These are phyloP conservation scores for Agonopterix subpropinquella DNA, from an alignment of 2,888 invertebrate species.

Conservation along the genomic window DNA sequence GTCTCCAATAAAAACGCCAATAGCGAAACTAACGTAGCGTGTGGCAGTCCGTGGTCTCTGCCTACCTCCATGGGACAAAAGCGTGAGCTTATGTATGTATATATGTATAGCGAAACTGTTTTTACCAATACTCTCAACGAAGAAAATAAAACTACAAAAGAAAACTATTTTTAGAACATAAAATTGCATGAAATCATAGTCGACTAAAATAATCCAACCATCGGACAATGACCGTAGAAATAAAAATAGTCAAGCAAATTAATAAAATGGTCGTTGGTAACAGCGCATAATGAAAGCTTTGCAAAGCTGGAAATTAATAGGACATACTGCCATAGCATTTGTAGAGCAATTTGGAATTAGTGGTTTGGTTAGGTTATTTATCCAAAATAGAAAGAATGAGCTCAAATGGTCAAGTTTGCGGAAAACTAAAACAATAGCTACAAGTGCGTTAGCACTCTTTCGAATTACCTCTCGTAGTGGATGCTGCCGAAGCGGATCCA, in stretches of 20 bases:
- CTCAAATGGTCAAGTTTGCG: background rate
- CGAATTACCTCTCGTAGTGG: too few relatives aligned
- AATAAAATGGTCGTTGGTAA: conserved; percentile 26
- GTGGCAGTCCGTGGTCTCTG: too few relatives aligned
- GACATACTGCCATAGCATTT: conserved; percentile 19
- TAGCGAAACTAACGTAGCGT: too few relatives aligned
- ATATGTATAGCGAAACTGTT: too few relatives aligned
- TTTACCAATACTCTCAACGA: too few relatives aligned
- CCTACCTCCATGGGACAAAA: too few relatives aligned
- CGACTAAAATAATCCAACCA: conserved; percentile 7
- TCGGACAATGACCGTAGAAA: conserved; percentile 29
- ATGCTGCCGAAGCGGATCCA: too few relatives aligned
- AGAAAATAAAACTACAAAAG: too few relatives aligned
- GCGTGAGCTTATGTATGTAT: too few relatives aligned
- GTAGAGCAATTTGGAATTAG: background rate
- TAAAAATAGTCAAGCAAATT: conserved; percentile 37
- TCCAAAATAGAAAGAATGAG: background rate
- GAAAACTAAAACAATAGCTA: too few relatives aligned
- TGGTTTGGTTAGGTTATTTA: background rate
- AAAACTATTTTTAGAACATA: conserved; percentile 4
- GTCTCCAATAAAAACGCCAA: too few relatives aligned
- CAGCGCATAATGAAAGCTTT: conserved; percentile 30
- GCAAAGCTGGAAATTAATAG: conserved; percentile 29
- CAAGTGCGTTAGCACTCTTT: too few relatives aligned
- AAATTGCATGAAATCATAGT: conserved; percentile 9